Evolutionary conservation across 2,888 invertebrate species (phyloP), one percentile per base, ranked within the genome.

Genomic region (Sphaerophoria rueppellii): DNA sequence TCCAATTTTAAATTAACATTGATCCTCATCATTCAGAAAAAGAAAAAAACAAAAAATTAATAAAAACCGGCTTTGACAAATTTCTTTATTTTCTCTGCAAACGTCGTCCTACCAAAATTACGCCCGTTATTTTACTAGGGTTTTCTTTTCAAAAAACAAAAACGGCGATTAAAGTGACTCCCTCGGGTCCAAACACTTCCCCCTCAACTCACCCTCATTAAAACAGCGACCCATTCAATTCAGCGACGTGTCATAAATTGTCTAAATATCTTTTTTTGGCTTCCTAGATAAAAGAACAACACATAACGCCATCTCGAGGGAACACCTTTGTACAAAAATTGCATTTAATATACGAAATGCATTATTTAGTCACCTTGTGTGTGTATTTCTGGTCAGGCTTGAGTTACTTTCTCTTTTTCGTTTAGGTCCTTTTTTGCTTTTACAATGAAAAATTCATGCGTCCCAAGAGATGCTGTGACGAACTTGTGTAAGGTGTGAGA

Each of bases 341-440:
- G 85, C 85, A 85, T 85, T 81, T 85, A 85, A 81, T 81, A 81
- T 67, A 85, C 72, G 81, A 81, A 81, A 81, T 85, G 85, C 85
- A 85, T 85, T 81, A 85, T 77, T 80, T 81, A 85, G 71, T 61
- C 55, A 24, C 65, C 61, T 81, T 73, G 48, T 65, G 61, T 58
- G 37, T 37, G 52, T 54, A n/a, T 40, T 50, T 67, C 54, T 70
- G 70, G 34, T 46, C 54, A 55, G 14, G 70, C 46, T 69, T 52
- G 54, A 37, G 60, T 63, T 63, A 57, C 2, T 72, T 77, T 70
- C 52, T 63, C 50, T 72, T 2, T 1, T 2, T 1, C 9, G 12
- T 43, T 6, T 80, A 76, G 69, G 80, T 63, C 69, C 73, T 61
- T 73, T 67, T 43, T 60, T 60, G 76, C 73, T 63, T 54, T 52